A percentile compares a stretch with the other conserved stretches of the same genome.
Evolutionary conservation across 2,113 vertebrate genomes (phyloP).

Genomic region (Catharus bicknelli): DNA sequence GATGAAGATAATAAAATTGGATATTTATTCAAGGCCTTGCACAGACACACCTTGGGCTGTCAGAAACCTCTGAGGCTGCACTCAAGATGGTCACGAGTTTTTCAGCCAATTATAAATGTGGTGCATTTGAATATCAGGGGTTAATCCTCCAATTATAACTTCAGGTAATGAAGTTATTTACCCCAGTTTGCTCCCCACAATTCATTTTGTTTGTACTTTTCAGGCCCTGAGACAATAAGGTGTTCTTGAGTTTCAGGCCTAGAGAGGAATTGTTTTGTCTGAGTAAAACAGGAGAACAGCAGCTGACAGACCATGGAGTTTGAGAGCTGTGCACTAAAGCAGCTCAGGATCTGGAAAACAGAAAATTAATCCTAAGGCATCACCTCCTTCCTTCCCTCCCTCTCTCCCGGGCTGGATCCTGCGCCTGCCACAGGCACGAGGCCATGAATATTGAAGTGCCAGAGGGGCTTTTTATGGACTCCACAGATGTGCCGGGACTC

Average conservation of each 20-base stretch:
- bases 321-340: no score
- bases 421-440: constrained; percentile 54
- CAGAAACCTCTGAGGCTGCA: not conserved
- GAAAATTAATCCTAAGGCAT: not conserved
- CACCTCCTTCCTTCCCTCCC: not conserved
- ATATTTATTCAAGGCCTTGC: not conserved
- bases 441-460: constrained; percentile 67
- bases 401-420: not conserved
- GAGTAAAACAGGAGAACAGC: not conserved
- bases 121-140: no score
- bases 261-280: not conserved
- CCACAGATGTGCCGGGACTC: constrained; percentile 70
- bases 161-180: not conserved
- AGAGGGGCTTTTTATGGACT: constrained; percentile 58
- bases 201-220: not conserved
- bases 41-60: not conserved
- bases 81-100: not conserved
- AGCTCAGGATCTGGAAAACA: no score
- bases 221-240: accelerated
- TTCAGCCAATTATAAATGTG: not conserved
- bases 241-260: not conserved
- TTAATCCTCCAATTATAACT: not conserved
- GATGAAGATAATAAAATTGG: not conserved
- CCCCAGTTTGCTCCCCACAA: not conserved
- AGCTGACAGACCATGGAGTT: no score